phyloP scores from a whole-genome alignment of 2,113 vertebrate genomes.

The Sitta europaea region DNA sequence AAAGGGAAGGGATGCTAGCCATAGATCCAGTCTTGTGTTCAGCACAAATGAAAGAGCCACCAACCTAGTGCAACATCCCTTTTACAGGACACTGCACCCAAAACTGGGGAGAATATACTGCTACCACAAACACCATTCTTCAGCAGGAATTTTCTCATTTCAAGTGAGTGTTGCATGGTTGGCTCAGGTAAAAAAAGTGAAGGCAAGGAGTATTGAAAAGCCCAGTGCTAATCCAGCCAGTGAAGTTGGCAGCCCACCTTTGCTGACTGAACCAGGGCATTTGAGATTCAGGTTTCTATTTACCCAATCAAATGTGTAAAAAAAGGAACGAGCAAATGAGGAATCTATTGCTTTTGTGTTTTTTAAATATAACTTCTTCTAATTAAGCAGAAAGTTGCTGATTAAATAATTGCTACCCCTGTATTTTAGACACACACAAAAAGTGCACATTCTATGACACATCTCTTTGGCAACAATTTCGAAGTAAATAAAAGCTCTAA shows the following conservation, averaged over 20 bases:
- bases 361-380: not conserved
- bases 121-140: not conserved
- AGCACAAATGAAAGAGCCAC: not conserved
- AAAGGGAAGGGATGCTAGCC: not conserved
- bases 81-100: not conserved
- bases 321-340: not conserved
- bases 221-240: not conserved
- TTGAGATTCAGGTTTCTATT: not conserved
- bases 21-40: not conserved
- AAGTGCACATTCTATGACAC: rapidly evolving
- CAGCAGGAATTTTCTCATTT: not conserved
- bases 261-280: not conserved
- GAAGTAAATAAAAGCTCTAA: not conserved
- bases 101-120: not conserved
- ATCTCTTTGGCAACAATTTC: not conserved
- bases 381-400: not conserved
- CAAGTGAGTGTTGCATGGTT: not conserved
- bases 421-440: not conserved
- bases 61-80: not conserved
- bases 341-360: not conserved
- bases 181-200: not conserved
- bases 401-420: not conserved
- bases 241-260: not conserved
- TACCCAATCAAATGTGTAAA: not conserved
- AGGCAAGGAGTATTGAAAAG: not conserved